Evolutionary conservation across 2,797 vertebrate genomes (phyloP), one percentile per base, ranked within the genome.

Genomic region (Holocentrus rufus): DNA sequence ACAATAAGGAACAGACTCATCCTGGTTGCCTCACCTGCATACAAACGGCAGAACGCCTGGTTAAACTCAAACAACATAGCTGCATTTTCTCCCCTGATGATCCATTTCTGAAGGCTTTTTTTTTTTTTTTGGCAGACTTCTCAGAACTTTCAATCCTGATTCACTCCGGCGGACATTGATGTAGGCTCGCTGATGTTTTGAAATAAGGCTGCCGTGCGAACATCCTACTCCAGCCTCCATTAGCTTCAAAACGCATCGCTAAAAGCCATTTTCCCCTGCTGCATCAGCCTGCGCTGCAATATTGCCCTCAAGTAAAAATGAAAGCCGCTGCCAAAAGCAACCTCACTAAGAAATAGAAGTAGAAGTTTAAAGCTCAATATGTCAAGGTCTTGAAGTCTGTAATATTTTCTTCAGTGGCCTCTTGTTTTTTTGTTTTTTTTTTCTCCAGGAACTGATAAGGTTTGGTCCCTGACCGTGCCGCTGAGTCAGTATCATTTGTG

Each of bases 401-500:
- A 0, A 15, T 61, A 10, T 61, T 42, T 69, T 53, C 60, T n/a
- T 69, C 20, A 13, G n/a, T 39, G 30, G n/a, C n/a, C n/a, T 20
- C 57, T 42, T 34, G 42, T 53, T 60, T 47, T 31, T 2, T 11
- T 31, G 10, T 39, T 22, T 31, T 17, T 2, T 39, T 7, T 42
- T 34, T 36, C 34, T 20, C 7, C 52, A 63, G 67, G 36, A 46
- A n/a, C n/a, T 64, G 62, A 69, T 65, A 1, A 11, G 4, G 63
- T 62, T 52, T 39, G 17, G 62, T 63, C 72, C 20, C 30, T 18
- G 56, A 2, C 36, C 4, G 42, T 34, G 62, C 22, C 0, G 79
- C 82, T 87, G 90, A 93, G 58, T 91, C 90, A 87, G 89, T 57
- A 66, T 56, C 74, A 27, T 67, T 69, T 68, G 66, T 39, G 68